Base-by-base conservation (phyloP, 1,140 invertebrate genomes). In the Ceratina calcarata region DNA sequence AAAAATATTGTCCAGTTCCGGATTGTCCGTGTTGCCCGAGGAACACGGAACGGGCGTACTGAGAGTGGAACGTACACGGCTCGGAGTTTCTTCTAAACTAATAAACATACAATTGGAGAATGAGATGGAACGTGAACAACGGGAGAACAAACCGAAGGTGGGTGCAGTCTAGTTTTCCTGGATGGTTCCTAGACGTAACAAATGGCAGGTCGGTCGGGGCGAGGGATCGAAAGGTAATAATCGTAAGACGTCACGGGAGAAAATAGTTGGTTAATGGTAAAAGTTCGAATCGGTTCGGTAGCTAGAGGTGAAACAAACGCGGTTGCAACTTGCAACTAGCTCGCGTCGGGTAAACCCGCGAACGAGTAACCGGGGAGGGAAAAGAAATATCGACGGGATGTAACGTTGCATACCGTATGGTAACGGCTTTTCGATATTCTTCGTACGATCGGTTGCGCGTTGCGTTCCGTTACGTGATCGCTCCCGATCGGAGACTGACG, bases 351-450 rank as follows among this genome's bases (percentile, higher is more conserved):
- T 24, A 74, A 2, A 12, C 12, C 32, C 57, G 22, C 13, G 15
- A 22, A 65, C 22, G 24, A 45, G 49, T 22, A n/a, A 45, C 37
- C 37, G 37, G 37, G 37, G 37, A 45, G 37, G 37, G 16, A 8
- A 16, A 37, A 69, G 24, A 61, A 67, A 58, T 57, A 68, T 68
- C 37, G 32, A 12, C 20, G 55, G 3, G 27, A 51, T 27, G 68
- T 72, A 72, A 68, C 57, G 68, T 75, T 71, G 83, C 74, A 55
- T 72, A 72, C 37, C 8, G 69, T 67, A 58, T 60, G 77, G 60
- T 84, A 85, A 85, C 83, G 83, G 77, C 57, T 83, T 85, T 85
- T 85, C 83, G 82, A 85, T 85, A 85, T 84, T 83, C 83, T 68
- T 51, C 77, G 51, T 68, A 76, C 77, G 82, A 76, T 65, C 82